Conservation (phyloP, 2,888 invertebrate genomes). For the Amblyjoppa proteus region DNA sequence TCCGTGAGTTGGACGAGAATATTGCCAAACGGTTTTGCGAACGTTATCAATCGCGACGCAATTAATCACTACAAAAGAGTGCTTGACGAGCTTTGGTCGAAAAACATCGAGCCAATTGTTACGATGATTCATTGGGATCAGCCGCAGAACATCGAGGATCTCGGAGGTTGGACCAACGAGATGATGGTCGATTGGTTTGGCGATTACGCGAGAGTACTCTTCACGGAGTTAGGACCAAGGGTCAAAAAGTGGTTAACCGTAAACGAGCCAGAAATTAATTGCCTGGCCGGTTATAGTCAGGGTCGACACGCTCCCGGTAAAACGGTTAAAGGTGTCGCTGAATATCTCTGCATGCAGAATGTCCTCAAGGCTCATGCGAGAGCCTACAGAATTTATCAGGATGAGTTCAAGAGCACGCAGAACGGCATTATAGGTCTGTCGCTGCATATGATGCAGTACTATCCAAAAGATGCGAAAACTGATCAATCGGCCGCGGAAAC, state of each 20-base stretch:
- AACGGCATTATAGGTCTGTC: conserved; percentile 85
- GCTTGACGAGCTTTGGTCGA: conserved; percentile 85
- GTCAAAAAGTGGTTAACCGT: conserved; percentile 91
- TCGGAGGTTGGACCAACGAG: conserved; percentile 90
- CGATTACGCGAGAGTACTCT: conserved; percentile 88
- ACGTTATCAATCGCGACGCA: conserved; percentile 82
- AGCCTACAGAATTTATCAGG: conserved; percentile 88
- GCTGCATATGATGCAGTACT: conserved; percentile 60
- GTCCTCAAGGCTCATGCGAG: conserved; percentile 91
- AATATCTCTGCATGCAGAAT: conserved; percentile 91
- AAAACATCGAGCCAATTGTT: conserved; percentile 90
- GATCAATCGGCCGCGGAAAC: conserved; percentile 69
- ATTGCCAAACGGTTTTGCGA: conserved; percentile 84
- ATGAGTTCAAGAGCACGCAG: conserved; percentile 86
- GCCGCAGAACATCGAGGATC: conserved; percentile 88
- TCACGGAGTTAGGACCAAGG: conserved; percentile 88
- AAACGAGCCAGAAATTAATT: conserved; percentile 90
- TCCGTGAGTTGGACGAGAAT: conserved; percentile 86
- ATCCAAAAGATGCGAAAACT: conserved; percentile 65
- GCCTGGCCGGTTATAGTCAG: conserved; percentile 86
- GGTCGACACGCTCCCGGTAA: conserved; percentile 69
- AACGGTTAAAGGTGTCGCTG: conserved; percentile 86
- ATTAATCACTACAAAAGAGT: conserved; percentile 85
- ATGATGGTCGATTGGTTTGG: conserved; percentile 88
- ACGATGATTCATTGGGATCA: conserved; percentile 91